Conservation (phyloP, 2,797 vertebrate genomes). For the Etheostoma nigrum region DNA sequence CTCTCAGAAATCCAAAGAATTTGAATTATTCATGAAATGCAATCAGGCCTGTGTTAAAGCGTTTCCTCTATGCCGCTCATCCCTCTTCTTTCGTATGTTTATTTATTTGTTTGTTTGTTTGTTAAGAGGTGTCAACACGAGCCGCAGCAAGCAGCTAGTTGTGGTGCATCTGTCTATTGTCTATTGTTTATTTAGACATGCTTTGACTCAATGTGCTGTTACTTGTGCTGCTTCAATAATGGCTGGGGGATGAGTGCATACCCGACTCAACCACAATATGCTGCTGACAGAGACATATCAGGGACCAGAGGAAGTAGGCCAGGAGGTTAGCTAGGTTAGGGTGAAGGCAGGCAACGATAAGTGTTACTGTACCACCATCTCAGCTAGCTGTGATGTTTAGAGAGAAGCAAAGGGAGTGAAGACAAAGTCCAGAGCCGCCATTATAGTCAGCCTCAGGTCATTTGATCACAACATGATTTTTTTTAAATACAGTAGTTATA, state of each 20-base stretch:
- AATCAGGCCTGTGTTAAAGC: conserved; percentile 58
- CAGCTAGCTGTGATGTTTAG: background rate
- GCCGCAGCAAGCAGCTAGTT: conserved; percentile 16
- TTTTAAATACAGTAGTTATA: background rate
- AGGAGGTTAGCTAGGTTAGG: conserved; percentile 65
- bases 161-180: conserved; percentile 15
- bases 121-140: conserved; percentile 35
- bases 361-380: background rate
- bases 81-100: conserved; percentile 15
- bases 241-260: conserved; percentile 39
- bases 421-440: conserved; percentile 9
- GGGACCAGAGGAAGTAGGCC: conserved; percentile 68
- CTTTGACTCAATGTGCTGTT: conserved; percentile 14
- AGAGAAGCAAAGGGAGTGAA: conserved; percentile 1
- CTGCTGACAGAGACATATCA: conserved; percentile 53
- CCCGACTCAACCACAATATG: conserved; percentile 21
- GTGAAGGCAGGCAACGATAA: conserved; percentile 18
- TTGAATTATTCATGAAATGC: conserved; percentile 75
- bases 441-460: conserved; percentile 1
- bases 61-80: conserved; percentile 54
- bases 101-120: conserved; percentile 55
- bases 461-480: background rate
- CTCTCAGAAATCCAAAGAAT: conserved; percentile 54
- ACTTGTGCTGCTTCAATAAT: conserved; percentile 28
- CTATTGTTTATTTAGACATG: conserved; percentile 52